These are phyloP conservation scores for Acanthis flammea DNA, from an alignment of 2,797 vertebrate species.

Conservation along the genomic window DNA sequence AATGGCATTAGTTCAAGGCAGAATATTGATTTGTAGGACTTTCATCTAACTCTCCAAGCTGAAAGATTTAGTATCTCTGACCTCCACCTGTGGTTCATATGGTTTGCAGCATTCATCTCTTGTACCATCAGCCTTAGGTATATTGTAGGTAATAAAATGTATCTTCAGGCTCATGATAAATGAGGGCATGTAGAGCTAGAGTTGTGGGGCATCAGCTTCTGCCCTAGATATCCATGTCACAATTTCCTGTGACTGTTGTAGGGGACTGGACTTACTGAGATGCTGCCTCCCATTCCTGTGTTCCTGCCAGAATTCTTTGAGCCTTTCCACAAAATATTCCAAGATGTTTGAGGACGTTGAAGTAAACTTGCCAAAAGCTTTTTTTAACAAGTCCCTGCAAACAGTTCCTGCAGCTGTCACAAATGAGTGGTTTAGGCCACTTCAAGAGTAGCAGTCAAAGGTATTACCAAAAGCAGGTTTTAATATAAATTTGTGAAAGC, in stretches of 20 bases:
- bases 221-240: not conserved
- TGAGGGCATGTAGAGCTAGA: not conserved
- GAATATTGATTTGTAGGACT: not conserved
- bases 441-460: not conserved
- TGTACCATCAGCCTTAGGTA: not conserved
- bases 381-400: not conserved
- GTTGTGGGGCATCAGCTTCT: not conserved
- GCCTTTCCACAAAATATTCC: not conserved
- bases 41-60: not conserved
- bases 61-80: not conserved
- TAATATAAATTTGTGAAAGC: not conserved
- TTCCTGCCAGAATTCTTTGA: not conserved
- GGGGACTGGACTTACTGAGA: not conserved
- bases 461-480: not conserved
- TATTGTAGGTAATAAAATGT: not conserved
- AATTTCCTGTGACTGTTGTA: not conserved
- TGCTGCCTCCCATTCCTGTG: not conserved
- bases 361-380: not conserved
- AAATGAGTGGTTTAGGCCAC: not conserved
- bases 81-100: not conserved
- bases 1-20: not conserved
- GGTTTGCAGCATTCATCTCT: not conserved
- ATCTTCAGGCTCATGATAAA: not conserved
- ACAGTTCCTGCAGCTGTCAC: not conserved
- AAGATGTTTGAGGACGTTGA: not conserved